Conservation (phyloP, 2,797 vertebrate genomes). For the Pterois miles region DNA sequence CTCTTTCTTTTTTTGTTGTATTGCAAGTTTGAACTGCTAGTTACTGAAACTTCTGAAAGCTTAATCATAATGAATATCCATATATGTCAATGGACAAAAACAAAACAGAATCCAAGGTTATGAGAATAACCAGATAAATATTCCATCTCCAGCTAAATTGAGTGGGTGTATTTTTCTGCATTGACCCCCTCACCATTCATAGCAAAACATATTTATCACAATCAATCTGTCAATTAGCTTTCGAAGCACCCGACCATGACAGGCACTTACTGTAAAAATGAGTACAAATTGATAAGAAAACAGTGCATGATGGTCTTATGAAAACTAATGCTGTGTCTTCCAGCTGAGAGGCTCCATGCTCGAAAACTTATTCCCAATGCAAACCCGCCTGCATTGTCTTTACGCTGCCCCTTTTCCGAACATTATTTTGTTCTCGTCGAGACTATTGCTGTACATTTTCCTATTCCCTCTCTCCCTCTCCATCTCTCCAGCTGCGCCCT, state of each 20-base stretch:
- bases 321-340: conserved; percentile 66
- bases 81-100: conserved; percentile 15
- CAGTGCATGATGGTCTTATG: conserved; percentile 65
- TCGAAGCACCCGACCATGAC: conserved; percentile 51
- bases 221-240: conserved; percentile 75
- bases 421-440: neutral
- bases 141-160: conserved; percentile 56
- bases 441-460: conserved; percentile 1
- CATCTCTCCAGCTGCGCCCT: conserved; percentile 56
- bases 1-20: neutral
- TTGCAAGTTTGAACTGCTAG: neutral
- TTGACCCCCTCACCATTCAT: conserved; percentile 48
- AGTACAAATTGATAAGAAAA: conserved; percentile 77
- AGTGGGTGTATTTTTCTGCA: conserved; percentile 41
- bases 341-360: conserved; percentile 3
- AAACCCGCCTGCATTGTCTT: conserved; percentile 10
- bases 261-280: conserved; percentile 74
- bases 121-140: conserved; percentile 57
- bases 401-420: neutral
- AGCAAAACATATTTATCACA: conserved; percentile 73
- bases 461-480: neutral
- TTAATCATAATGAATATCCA: conserved; percentile 19
- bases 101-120: conserved; percentile 56
- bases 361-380: conserved; percentile 2
- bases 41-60: neutral